Base-by-base conservation (phyloP, 53 echinoderm and acorn worm genomes). In the Apostichopus leukothele region DNA sequence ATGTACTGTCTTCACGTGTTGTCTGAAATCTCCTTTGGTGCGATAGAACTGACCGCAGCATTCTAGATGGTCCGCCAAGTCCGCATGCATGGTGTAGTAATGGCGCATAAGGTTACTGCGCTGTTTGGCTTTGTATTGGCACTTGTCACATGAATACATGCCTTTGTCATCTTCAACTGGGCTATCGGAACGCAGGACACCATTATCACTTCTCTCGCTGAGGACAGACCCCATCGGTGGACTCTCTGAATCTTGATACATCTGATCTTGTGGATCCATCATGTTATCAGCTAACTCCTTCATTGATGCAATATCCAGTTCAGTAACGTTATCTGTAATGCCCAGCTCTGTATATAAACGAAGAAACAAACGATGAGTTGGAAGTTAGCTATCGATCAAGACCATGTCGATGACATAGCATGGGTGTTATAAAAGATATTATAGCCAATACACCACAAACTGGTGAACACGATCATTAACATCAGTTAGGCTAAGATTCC, bases 21-120 rank as follows among this genome's bases (percentile, higher is more conserved):
- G 54, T 20, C 92, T 83, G 74, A 94, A 90, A 61, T 92, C 92
- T 3, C 90, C 92, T 86, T 94, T 94, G 21, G 92, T 94, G 57
- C 75, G 55, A 78, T 90, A 94, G 20, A 75, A 75, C 60, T 57
- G 53, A 9, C 89, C 92, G 59, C 94, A 94, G 89, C 94, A 94
- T 57, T 94, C 94, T 22, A 92, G 50, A 51, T 74, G 71, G 39
- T 92, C 92, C 27, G 88, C 75, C 14, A 51, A 60, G 79, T 84
- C 92, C 84, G 94, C 88, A 26, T 94, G 94, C 94, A 94, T 94
- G 74, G 94, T 90, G 52, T 92, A 83, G 14, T 75, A 66, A 60
- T 94, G 94, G 9, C 94, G 88, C 27, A 59, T 79, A 1, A 94
- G 89, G 74, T 94, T 94, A 14, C 90, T 92, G 7, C 94, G 92